Conservation (phyloP, 2,797 vertebrate species). For the Labeo calbasu region DNA sequence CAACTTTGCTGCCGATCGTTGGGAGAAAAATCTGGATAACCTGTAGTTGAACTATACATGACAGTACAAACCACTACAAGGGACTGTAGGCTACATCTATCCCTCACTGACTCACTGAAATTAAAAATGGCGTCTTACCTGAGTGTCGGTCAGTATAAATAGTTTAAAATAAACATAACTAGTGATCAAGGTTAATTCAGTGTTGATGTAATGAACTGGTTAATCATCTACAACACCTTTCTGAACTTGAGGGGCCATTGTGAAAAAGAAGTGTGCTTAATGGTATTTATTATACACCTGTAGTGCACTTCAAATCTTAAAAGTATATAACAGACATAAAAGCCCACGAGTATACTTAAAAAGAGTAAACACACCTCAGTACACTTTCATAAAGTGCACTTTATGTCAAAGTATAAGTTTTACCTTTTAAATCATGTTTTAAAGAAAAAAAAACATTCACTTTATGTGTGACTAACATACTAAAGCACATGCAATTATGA, state of each 20-base stretch:
- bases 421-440: neutral
- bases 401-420: too few relatives aligned
- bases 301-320: neutral
- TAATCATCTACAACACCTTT: neutral
- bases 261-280: neutral
- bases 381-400: neutral
- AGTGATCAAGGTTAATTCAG: too few relatives aligned
- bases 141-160: neutral
- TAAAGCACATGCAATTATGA: neutral
- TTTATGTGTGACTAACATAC: neutral
- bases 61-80: neutral
- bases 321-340: neutral
- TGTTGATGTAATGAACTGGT: neutral
- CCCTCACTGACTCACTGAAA: neutral
- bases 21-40: neutral
- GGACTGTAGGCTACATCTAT: neutral
- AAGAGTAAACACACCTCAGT: neutral
- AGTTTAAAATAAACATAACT: neutral
- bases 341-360: neutral
- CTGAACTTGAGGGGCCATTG: neutral
- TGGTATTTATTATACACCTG: neutral
- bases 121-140: neutral
- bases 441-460: neutral
- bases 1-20: neutral
- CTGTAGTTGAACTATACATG: neutral